Conservation (phyloP, 2,888 invertebrate genomes). For the Bugulina stolonifera region DNA sequence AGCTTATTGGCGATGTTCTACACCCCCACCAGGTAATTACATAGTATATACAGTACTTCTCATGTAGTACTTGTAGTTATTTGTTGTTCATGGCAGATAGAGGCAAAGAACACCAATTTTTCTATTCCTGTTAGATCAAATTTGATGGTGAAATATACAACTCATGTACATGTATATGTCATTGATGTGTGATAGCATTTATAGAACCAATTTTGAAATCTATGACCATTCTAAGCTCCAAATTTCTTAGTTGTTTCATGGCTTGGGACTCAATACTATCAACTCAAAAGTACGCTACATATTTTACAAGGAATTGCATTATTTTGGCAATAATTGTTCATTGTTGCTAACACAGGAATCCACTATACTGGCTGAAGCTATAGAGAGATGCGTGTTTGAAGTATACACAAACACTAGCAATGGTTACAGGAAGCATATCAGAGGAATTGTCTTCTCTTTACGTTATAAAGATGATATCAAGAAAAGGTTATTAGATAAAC, state of each 20-base stretch:
- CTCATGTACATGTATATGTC: too few species aligned
- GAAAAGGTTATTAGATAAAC: constrained; percentile 34
- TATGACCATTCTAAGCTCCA: too few species aligned
- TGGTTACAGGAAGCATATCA: constrained; percentile 37
- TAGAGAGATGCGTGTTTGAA: constrained; percentile 41
- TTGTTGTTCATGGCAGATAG: neutral
- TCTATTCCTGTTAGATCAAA: too few species aligned
- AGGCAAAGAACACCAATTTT: neutral
- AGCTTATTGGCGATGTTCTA: constrained; percentile 36
- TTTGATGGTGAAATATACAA: too few species aligned
- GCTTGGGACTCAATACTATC: too few species aligned
- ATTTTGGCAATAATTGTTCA: neutral
- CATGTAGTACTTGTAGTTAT: too few species aligned
- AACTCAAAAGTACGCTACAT: too few species aligned
- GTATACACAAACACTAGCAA: constrained; percentile 34
- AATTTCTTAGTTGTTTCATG: too few species aligned
- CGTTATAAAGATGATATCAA: constrained; percentile 37
- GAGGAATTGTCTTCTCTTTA: constrained; percentile 40
- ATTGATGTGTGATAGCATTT: too few species aligned
- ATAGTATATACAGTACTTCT: too few species aligned
- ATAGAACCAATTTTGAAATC: too few species aligned
- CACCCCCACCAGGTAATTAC: constrained; percentile 23
- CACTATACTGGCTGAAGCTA: constrained; percentile 35
- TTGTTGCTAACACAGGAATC: constrained; percentile 29
- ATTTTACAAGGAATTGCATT: too few species aligned